Evolutionary conservation across 2,797 vertebrate genomes (phyloP), one percentile per base, ranked within the genome.

Genomic region (Sebastiscus albofasciatus): DNA sequence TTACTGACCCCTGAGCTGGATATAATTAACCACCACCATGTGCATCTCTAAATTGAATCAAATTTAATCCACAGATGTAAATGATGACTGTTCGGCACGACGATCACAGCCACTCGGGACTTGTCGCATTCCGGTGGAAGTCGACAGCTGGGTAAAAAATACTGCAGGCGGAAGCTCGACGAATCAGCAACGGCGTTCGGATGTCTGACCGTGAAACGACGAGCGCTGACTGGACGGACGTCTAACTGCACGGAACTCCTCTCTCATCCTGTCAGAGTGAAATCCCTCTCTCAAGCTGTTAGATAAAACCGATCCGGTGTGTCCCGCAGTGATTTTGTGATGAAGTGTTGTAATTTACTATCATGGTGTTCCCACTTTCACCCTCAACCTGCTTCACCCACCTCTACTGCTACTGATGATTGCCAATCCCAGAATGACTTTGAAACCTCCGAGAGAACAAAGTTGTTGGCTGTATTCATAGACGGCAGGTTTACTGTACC

Each of bases 341-440:
- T 60, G 60, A 81, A 77, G 71, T 31, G 58, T 14, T 22, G 78
- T 77, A 74, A 84, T 83, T 77, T 80, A 56, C 59, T 52, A n/a
- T 79, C 66, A 12, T 11, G 46, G 55, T 69, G 72, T 36, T 20
- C 22, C 69, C 61, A 77, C 66, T 89, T 78, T 34, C 13, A 75
- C 36, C 61, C 42, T 74, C 82, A 80, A 52, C 80, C 82, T 61
- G 68, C 31, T 58, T 59, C 66, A 14, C 49, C 54, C 34, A 54
- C 61, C 68, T 77, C 24, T 0, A 16, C 52, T 80, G 33, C 64
- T 78, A 8, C 29, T 66, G 22, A 33, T 56, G 72, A 69, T 64
- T 75, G 60, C 27, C n/a, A 75, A 75, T 82, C 27, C 77, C 31
- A 66, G 62, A 69, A 16, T 8, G 18, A 69, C 56, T 71, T 14